Percentiles rank a stretch among this genome's conserved stretches.
Evolutionary conservation across 1,140 invertebrate genomes (phyloP).

Genomic region (Lordiphosa mommai): DNA sequence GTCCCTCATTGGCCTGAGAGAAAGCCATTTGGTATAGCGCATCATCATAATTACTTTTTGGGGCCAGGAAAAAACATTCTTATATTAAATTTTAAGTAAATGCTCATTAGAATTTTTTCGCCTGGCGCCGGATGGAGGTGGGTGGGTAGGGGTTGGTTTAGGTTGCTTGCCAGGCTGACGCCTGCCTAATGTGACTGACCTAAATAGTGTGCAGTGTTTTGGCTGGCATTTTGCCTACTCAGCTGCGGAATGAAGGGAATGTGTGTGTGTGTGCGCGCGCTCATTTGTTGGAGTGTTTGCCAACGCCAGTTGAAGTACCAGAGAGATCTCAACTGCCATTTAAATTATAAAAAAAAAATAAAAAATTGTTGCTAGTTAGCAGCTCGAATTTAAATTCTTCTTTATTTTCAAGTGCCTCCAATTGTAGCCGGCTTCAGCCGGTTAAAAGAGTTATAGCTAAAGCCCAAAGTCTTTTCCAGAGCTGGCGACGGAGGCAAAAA

Average conservation of each 20-base stretch:
- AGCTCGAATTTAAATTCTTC: conserved; percentile 60
- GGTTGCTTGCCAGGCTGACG: conserved; percentile 45
- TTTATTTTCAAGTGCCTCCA: conserved; percentile 11
- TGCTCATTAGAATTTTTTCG: conserved; percentile 58
- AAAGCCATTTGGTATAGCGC: conserved; percentile 39
- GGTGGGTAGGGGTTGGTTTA: not conserved
- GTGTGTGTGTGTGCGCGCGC: conserved; percentile 29
- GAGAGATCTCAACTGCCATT: conserved; percentile 41
- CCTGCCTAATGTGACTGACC: conserved; percentile 73
- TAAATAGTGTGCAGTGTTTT: conserved; percentile 63
- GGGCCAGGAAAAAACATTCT: conserved; percentile 21
- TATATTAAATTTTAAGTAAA: conserved; percentile 63
- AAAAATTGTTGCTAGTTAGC: conserved; percentile 70
- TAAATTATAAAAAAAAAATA: conserved; percentile 73
- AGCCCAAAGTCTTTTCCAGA: not conserved
- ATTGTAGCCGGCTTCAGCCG: conserved; percentile 41
- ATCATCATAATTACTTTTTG: not conserved
- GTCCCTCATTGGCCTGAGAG: conserved; percentile 8
- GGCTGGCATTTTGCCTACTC: conserved; percentile 45
- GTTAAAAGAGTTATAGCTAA: conserved; percentile 16
- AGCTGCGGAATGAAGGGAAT: conserved; percentile 14
- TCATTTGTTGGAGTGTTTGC: conserved; percentile 64
- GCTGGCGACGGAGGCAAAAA: conserved; percentile 1
- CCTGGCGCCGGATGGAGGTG: conserved; percentile 1
- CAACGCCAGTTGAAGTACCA: conserved; percentile 45